A percentile compares a stretch with the other conserved stretches of the same genome.
Conservation (phyloP, 2,113 vertebrate species). For the Ciconia maguari region DNA sequence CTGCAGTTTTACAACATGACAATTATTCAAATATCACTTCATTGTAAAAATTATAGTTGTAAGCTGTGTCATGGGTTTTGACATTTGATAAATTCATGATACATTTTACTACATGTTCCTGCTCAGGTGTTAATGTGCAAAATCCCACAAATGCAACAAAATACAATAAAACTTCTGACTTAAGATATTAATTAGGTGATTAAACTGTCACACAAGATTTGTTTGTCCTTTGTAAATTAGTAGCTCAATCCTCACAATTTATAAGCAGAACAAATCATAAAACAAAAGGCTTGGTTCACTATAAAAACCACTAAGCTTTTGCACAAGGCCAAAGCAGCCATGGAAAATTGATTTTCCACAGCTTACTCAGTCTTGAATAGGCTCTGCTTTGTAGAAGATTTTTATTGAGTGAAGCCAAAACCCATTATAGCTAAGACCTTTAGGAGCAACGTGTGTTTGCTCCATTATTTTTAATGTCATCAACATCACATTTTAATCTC, state of each 20-base stretch:
- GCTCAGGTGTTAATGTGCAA: conserved; percentile 15
- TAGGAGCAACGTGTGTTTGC: not conserved
- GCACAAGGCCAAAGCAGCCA: conserved; percentile 13
- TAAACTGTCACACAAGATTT: conserved; percentile 45
- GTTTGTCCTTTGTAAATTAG: conserved; percentile 43
- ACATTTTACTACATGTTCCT: conserved; percentile 8
- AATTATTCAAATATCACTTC: conserved; percentile 44
- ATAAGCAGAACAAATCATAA: conserved; percentile 43
- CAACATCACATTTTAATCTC: conserved; percentile 13
- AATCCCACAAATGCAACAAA: conserved; percentile 37
- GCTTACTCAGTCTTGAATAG: not conserved
- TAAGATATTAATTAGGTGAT: conserved; percentile 47
- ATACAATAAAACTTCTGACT: conserved; percentile 45
- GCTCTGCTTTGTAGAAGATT: not conserved
- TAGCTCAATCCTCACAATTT: conserved; percentile 16
- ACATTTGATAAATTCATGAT: conserved; percentile 38
- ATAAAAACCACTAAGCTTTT: conserved; percentile 13
- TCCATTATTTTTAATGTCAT: conserved; percentile 37
- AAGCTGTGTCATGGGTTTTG: conserved; percentile 28
- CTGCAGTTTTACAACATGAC: not conserved
- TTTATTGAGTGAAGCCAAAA: conserved; percentile 31
- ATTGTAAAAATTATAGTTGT: conserved; percentile 36
- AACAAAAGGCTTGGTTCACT: conserved; percentile 35
- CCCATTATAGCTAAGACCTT: conserved; percentile 11
- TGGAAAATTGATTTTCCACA: conserved; percentile 43